A percentile compares a stretch with the other conserved stretches of the same genome.
Conservation (phyloP, 2,797 vertebrate genomes). For the Halcyon chelicuti region DNA sequence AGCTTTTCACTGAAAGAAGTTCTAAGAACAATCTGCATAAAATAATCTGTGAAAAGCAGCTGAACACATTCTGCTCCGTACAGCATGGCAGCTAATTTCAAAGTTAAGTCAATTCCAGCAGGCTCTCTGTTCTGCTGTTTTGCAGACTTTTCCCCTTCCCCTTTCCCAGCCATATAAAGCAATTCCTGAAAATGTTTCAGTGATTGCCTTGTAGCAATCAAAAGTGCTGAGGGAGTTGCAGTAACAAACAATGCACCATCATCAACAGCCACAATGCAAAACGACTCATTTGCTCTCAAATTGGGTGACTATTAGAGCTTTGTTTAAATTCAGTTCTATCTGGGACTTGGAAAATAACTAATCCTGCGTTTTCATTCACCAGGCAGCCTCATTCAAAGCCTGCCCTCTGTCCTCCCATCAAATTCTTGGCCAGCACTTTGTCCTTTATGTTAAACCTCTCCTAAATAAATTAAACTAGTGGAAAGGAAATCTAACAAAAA, state of each 20-base stretch:
- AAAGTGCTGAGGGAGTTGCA: neutral
- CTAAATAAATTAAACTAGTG: neutral
- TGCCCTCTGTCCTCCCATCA: neutral
- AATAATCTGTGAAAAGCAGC: neutral
- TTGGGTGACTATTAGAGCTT: neutral
- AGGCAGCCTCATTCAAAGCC: neutral
- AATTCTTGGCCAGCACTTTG: neutral
- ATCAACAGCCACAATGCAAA: neutral
- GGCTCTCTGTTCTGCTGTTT: neutral
- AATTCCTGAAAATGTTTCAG: neutral
- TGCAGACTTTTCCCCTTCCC: neutral
- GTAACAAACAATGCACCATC: slow-evolving; percentile 4
- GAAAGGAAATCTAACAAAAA: neutral
- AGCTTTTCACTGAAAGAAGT: neutral
- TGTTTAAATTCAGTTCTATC: slow-evolving; percentile 10
- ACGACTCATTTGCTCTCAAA: slow-evolving; percentile 14
- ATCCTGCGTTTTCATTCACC: neutral
- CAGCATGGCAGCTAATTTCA: neutral
- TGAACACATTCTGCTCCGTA: neutral
- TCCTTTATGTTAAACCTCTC: neutral
- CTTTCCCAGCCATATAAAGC: neutral
- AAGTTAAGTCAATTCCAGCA: neutral
- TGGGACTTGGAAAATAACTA: neutral
- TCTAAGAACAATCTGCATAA: neutral
- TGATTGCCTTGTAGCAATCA: neutral